phyloP scores from a whole-genome alignment of 2,797 vertebrate genomes.

The Lateolabrax maculatus region DNA sequence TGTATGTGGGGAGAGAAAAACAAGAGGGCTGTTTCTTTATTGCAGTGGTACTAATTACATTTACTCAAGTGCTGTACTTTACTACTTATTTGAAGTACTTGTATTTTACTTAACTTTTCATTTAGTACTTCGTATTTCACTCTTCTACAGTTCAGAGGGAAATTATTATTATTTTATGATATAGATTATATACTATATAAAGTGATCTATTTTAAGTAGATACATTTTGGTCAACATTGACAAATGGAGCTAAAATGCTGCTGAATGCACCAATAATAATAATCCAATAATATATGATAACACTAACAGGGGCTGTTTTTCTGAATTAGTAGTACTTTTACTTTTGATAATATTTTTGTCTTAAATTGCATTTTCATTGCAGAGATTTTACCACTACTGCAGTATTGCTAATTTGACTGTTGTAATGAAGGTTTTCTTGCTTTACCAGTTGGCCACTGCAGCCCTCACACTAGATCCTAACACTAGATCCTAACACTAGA shows the following conservation, averaged over 20 bases:
- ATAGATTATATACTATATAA: too few species aligned
- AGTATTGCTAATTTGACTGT: not conserved
- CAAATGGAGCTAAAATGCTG: too few species aligned
- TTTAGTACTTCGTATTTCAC: not conserved
- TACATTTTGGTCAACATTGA: too few species aligned
- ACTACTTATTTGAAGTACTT: not conserved
- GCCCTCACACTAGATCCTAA: too few species aligned
- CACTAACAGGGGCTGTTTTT: not conserved
- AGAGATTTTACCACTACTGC: not conserved
- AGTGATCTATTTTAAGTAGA: too few species aligned
- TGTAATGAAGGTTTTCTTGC: not conserved
- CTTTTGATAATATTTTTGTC: not conserved
- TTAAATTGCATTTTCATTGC: not conserved
- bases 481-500: too few species aligned
- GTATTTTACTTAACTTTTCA: not conserved
- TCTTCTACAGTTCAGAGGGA: not conserved
- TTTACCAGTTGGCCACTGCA: not conserved
- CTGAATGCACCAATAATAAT: too few species aligned
- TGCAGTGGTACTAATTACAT: not conserved
- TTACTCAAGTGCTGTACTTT: not conserved
- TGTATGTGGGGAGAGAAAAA: conserved; percentile 4
- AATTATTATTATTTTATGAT: too few species aligned
- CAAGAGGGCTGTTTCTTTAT: not conserved
- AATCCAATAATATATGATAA: not conserved
- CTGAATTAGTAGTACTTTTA: not conserved